phyloP scores from a whole-genome alignment of 2,888 invertebrate genomes.

The Cremastobaeus sp. region DNA sequence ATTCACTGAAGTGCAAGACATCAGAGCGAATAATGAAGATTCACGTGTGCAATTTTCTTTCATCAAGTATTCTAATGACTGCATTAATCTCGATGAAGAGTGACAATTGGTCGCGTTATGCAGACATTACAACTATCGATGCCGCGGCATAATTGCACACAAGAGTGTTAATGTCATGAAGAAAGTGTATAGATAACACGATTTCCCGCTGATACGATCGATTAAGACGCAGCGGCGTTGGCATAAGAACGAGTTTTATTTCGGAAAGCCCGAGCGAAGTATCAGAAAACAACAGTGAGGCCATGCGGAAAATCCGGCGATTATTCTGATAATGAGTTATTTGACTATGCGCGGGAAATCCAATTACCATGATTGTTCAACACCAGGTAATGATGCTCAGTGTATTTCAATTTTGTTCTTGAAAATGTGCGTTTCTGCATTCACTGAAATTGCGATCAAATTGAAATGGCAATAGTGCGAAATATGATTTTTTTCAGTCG shows the following conservation, averaged over 20 bases:
- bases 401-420: too few species aligned
- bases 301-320: slow-evolving; percentile 29
- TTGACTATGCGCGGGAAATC: slow-evolving; percentile 11
- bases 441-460: too few species aligned
- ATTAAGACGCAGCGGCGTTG: too few species aligned
- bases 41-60: slow-evolving; percentile 29
- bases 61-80: slow-evolving; percentile 20
- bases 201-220: too few species aligned
- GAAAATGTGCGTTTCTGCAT: too few species aligned
- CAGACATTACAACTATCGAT: not conserved
- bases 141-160: too few species aligned
- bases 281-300: slow-evolving; percentile 5
- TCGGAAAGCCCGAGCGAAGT: not conserved
- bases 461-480: too few species aligned
- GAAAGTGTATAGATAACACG: too few species aligned
- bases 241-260: not conserved
- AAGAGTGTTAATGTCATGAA: too few species aligned
- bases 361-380: slow-evolving; percentile 5
- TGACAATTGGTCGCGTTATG: slow-evolving; percentile 6
- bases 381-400: not conserved
- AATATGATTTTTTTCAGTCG: too few species aligned
- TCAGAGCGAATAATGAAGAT: slow-evolving; percentile 17
- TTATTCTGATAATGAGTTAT: slow-evolving; percentile 26
- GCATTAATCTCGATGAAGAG: not conserved
- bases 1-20: slow-evolving; percentile 25